phyloP scores from a whole-genome alignment of 2,888 invertebrate species.

The Onchidella celtica region DNA sequence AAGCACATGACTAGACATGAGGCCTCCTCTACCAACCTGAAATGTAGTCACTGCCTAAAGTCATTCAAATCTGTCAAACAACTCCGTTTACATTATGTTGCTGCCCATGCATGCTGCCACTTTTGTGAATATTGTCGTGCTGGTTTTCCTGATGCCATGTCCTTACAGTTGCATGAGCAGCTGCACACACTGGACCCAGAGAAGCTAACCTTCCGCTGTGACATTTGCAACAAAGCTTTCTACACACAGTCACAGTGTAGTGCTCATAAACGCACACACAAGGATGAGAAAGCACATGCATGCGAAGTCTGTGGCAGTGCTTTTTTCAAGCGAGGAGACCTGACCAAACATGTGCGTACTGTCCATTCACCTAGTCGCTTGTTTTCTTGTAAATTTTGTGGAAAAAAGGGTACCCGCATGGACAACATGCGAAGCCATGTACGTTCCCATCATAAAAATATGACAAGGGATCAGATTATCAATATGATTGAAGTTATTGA shows the following conservation, averaged over 20 bases:
- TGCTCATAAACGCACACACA: slow-evolving; percentile 64
- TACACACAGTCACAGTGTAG: slow-evolving; percentile 58
- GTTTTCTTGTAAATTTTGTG: slow-evolving; percentile 66
- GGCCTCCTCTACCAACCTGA: slow-evolving; percentile 42
- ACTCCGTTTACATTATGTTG: slow-evolving; percentile 54
- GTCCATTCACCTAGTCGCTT: slow-evolving; percentile 62
- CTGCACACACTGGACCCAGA: slow-evolving; percentile 49
- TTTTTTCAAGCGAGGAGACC: slow-evolving; percentile 69
- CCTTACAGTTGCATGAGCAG: slow-evolving; percentile 54
- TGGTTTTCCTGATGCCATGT: slow-evolving; percentile 51
- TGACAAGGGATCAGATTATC: slow-evolving; percentile 53
- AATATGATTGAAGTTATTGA: slow-evolving; percentile 54
- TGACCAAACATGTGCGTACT: slow-evolving; percentile 65
- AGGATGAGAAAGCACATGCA: slow-evolving; percentile 59
- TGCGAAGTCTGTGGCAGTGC: slow-evolving; percentile 62
- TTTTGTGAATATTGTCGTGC: slow-evolving; percentile 56
- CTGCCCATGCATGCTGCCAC: slow-evolving; percentile 52
- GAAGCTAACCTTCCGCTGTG: slow-evolving; percentile 54
- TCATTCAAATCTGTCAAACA: slow-evolving; percentile 52
- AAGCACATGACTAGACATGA: slow-evolving; percentile 47
- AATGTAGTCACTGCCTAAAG: slow-evolving; percentile 53
- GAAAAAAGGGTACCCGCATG: slow-evolving; percentile 63
- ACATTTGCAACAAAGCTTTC: slow-evolving; percentile 60
- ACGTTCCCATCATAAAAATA: slow-evolving; percentile 56
- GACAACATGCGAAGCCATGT: slow-evolving; percentile 68